Percentiles rank a stretch among this genome's conserved stretches.
phyloP scores from a whole-genome alignment of 2,113 vertebrate species.

The Sturnus vulgaris region DNA sequence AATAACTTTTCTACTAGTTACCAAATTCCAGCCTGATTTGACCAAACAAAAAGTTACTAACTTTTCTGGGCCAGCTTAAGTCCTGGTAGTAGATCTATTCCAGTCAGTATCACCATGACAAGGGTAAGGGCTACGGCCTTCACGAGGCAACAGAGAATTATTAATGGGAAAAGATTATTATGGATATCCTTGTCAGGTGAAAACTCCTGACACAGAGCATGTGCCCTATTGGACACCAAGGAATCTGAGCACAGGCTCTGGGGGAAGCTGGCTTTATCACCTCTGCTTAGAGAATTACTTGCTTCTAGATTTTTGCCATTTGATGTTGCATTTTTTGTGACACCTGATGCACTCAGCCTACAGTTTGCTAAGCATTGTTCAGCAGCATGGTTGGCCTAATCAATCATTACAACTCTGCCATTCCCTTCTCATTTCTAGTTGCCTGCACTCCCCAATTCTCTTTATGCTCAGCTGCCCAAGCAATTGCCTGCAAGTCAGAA shows the following conservation, averaged over 20 bases:
- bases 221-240: neutral
- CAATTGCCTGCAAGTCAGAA: neutral
- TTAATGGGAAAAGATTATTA: neutral
- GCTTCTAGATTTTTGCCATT: neutral
- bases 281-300: neutral
- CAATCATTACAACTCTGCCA: neutral
- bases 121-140: neutral
- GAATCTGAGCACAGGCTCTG: neutral
- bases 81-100: neutral
- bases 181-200: neutral
- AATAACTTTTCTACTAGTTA: neutral
- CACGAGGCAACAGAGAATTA: neutral
- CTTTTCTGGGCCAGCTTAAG: neutral
- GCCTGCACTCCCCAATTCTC: neutral
- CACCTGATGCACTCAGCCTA: neutral
- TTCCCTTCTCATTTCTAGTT: neutral
- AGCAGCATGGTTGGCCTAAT: neutral
- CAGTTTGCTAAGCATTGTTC: neutral
- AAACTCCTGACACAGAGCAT: neutral
- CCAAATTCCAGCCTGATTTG: neutral
- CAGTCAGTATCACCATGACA: neutral
- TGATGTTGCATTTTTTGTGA: neutral
- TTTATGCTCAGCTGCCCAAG: slow-evolving; percentile 25
- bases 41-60: neutral
- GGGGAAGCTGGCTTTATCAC: neutral